Conservation (phyloP, 2,113 vertebrate species). For the Neopipo cinnamomea region DNA sequence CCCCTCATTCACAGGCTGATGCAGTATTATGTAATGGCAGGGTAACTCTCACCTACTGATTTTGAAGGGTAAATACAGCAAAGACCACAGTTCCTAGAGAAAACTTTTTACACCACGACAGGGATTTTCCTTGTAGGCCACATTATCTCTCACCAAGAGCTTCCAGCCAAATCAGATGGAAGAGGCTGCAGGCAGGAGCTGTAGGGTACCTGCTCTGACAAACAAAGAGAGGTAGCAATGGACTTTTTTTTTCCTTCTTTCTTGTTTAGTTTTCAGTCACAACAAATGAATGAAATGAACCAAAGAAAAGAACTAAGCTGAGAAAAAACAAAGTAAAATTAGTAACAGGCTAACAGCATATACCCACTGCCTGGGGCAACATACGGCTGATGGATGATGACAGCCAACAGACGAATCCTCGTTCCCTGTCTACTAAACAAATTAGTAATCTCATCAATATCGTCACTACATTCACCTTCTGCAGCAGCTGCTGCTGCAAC, state of each 20-base stretch:
- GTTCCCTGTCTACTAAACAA: constrained; percentile 73
- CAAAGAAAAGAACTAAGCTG: constrained; percentile 64
- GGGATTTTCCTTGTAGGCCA: background rate
- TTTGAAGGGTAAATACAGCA: background rate
- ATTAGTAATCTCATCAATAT: constrained; percentile 77
- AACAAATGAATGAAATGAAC: constrained; percentile 70
- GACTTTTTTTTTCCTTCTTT: background rate
- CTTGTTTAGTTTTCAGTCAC: constrained; percentile 55
- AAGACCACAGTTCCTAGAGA: background rate
- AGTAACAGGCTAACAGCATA: constrained; percentile 74
- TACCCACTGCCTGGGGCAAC: constrained; percentile 71
- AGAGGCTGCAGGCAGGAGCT: constrained; percentile 24
- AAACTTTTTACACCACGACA: background rate
- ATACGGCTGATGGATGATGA: constrained; percentile 75
- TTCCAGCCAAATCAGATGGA: background rate
- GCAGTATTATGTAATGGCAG: background rate
- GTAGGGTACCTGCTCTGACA: constrained; percentile 1
- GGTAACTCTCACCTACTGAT: background rate
- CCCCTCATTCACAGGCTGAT: background rate
- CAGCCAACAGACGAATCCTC: constrained; percentile 74
- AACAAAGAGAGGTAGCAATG: background rate
- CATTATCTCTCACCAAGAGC: background rate
- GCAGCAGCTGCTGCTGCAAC: constrained; percentile 70
- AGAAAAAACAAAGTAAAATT: constrained; percentile 71
- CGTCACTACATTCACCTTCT: constrained; percentile 64